Conservation (phyloP, 2,113 vertebrate species). For the Muscicapa adusta region DNA sequence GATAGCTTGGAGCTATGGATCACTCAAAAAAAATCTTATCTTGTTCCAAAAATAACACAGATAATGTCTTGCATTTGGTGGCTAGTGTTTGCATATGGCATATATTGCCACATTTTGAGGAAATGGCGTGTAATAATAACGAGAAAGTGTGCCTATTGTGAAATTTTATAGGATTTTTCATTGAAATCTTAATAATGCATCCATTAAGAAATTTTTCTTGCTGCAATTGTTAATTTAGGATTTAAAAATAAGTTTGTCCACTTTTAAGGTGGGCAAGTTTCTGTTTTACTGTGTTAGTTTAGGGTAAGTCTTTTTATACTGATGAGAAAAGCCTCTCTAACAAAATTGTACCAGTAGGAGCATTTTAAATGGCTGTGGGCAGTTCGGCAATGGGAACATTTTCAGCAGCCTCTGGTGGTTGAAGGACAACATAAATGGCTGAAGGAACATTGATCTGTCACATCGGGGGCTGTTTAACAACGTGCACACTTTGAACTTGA, state of each 20-base stretch:
- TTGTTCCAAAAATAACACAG: slow-evolving; percentile 33
- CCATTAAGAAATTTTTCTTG: not conserved
- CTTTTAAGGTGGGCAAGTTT: not conserved
- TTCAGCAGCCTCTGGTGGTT: not conserved
- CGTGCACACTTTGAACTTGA: not conserved
- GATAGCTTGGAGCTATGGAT: not conserved
- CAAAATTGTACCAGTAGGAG: not conserved
- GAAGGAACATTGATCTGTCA: not conserved
- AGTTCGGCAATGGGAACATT: not conserved
- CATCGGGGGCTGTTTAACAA: not conserved
- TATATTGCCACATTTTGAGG: not conserved
- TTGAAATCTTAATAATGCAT: not conserved
- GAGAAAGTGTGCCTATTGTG: not conserved
- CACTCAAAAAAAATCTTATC: slow-evolving; percentile 9
- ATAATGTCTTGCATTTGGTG: not conserved
- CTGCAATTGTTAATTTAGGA: not conserved
- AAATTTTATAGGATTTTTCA: not conserved
- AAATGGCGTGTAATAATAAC: not conserved
- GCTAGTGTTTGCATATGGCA: not conserved
- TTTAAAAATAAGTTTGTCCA: not conserved
- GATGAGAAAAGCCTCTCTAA: not conserved
- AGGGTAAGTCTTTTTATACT: not conserved
- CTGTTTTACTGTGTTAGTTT: not conserved
- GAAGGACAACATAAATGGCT: not conserved
- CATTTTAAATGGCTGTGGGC: not conserved